A percentile compares a stretch with the other conserved stretches of the same genome.
Evolutionary conservation across 2,797 vertebrate species (phyloP).

Genomic region (Anguilla marmorata): DNA sequence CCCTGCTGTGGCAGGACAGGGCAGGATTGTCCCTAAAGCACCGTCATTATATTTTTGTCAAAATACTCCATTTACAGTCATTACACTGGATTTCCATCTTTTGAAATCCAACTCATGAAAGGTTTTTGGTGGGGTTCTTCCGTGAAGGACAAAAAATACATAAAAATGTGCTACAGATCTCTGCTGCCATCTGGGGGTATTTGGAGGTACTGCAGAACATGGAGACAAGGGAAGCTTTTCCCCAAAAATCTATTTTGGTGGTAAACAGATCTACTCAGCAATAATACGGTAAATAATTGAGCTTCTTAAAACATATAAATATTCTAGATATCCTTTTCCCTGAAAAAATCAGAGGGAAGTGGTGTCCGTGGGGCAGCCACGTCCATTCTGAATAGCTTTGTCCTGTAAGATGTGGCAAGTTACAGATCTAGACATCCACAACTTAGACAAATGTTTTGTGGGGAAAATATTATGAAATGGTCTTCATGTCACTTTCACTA

Average conservation of each 20-base stretch:
- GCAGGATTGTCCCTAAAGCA: background rate
- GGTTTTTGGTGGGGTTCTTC: background rate
- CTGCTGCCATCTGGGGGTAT: slow-evolving; percentile 50
- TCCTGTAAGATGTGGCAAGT: too few species aligned
- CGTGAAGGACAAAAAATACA: background rate
- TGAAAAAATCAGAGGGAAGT: background rate
- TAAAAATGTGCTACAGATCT: slow-evolving; percentile 24
- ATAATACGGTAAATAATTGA: background rate
- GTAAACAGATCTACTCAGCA: background rate
- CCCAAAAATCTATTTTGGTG: background rate
- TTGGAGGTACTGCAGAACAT: background rate
- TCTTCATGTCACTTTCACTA: too few species aligned
- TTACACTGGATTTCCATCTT: background rate
- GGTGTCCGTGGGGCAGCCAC: too few species aligned
- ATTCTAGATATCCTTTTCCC: background rate
- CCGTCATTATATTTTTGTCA: background rate
- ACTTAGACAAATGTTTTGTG: too few species aligned
- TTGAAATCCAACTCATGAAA: slow-evolving; percentile 22
- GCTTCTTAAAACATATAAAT: background rate
- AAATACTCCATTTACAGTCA: slow-evolving; percentile 15
- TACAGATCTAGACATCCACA: too few species aligned
- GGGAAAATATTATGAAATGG: too few species aligned
- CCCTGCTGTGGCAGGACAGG: slow-evolving; percentile 35
- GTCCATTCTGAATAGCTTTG: too few species aligned
- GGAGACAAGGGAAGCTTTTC: background rate